A percentile compares a stretch with the other conserved stretches of the same genome.
Conservation (phyloP, 1,140 invertebrate genomes). For the Pseudomyrmex flavicornis region DNA sequence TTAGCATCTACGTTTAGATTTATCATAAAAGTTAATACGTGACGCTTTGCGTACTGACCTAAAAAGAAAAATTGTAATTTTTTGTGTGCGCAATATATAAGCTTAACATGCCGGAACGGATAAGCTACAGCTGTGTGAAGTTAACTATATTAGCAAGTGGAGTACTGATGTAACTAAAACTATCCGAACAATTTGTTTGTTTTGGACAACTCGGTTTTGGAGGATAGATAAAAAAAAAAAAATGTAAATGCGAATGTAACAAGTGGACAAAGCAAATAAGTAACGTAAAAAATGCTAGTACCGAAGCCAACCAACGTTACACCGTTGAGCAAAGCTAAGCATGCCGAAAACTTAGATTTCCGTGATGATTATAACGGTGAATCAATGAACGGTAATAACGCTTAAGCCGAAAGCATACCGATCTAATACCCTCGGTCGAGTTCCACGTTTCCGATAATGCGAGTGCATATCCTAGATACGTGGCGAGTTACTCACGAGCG, state of each 20-base stretch:
- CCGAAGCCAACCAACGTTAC: not conserved
- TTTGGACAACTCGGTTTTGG: too few species aligned
- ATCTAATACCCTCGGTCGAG: conserved; percentile 12
- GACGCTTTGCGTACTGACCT: not conserved
- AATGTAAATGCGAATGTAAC: too few species aligned
- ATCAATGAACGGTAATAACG: conserved; percentile 70
- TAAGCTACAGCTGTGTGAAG: too few species aligned
- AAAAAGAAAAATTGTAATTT: not conserved
- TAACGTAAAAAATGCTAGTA: not conserved
- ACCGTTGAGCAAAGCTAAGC: not conserved
- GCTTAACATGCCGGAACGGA: too few species aligned
- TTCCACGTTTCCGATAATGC: conserved; percentile 45
- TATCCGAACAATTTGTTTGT: too few species aligned
- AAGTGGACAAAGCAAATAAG: too few species aligned
- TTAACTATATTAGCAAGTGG: too few species aligned
- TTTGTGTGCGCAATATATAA: too few species aligned
- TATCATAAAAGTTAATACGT: not conserved
- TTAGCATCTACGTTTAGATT: conserved; percentile 16
- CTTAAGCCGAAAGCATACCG: conserved; percentile 60
- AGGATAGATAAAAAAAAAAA: too few species aligned
- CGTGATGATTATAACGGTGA: conserved; percentile 11
- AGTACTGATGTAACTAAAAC: too few species aligned
- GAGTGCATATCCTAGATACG: conserved; percentile 8
- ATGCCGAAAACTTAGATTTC: conserved; percentile 50
- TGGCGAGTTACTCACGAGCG: conserved; percentile 12